These are phyloP conservation scores for Ellobium chinense DNA, from an alignment of 2,888 invertebrate species.

Conservation along the genomic window DNA sequence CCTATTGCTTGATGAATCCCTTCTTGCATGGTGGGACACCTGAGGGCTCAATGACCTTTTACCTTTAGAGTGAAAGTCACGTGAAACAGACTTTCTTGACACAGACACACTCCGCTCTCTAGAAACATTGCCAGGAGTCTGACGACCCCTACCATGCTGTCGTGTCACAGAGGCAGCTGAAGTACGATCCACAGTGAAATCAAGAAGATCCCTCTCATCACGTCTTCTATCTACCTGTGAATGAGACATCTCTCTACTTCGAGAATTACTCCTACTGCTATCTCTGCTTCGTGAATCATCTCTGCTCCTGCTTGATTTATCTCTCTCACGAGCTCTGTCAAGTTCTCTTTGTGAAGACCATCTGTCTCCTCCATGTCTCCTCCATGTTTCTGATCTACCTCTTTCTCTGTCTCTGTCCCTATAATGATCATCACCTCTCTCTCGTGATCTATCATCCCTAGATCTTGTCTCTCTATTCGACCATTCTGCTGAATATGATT, in stretches of 20 bases:
- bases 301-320: background rate
- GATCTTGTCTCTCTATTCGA: too few relatives aligned
- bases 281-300: background rate
- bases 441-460: background rate
- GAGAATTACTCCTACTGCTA: background rate
- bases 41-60: background rate
- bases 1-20: constrained; percentile 1
- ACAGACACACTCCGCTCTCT: background rate
- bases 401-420: background rate
- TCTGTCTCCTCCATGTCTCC: background rate
- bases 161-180: constrained; percentile 1
- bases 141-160: background rate
- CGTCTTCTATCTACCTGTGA: background rate
- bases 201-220: background rate
- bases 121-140: background rate
- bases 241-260: background rate
- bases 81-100: background rate
- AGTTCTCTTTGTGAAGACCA: background rate
- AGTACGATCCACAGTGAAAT: background rate
- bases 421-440: background rate
- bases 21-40: background rate
- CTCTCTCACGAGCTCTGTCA: constrained; percentile 1
- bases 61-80: background rate
- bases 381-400: background rate
- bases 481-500: background rate